Base-by-base conservation (phyloP, 2,888 invertebrate genomes). In the Phrixothrix hirtus region DNA sequence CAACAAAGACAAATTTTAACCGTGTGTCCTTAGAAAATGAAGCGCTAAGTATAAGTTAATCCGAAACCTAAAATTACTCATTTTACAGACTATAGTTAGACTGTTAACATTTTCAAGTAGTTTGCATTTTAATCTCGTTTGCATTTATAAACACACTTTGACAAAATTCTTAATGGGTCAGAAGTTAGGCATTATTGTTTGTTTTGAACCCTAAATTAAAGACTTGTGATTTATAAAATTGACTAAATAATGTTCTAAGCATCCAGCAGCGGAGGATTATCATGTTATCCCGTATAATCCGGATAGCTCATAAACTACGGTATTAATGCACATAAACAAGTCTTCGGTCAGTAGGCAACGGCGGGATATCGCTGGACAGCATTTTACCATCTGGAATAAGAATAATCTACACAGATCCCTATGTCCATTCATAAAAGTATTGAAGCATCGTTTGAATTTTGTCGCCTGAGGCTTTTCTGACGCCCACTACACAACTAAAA, bases 211-310 rank as follows among this genome's bases (percentile, higher is more conserved):
- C 25, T 12, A 53, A 59, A 61, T 61, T 61, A 61, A 61, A 61
- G 58, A 42, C 45, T 13, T 11, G 58, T 58, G 61, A 58, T 61
- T 61, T 58, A 60, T 58, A 53, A 46, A 45, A 13, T 44, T 46
- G 38, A 54, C 57, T 57, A 57, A 58, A 62, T 59, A 62, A 60
- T 59, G 60, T 57, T 36, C 31, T 42, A 45, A 56, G 56, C 54
- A 54, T 59, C 57, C 54, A 53, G 50, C 57, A 55, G 58, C 44
- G 51, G 57, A 49, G 62, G 62, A 63, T 64, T 64, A 64, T 62
- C 57, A 60, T 64, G 64, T 64, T 64, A 64, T 64, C 61, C 59
- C 49, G 54, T 49, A 57, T 62, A 64, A 64, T 64, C 61, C 62
- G 58, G 59, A 61, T 61, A 55, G 56, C 56, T 58, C 62, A 62